A percentile compares a stretch with the other conserved stretches of the same genome.
These are phyloP conservation scores for Rynchops niger DNA, from an alignment of 2,113 vertebrate genomes.

Conservation along the genomic window DNA sequence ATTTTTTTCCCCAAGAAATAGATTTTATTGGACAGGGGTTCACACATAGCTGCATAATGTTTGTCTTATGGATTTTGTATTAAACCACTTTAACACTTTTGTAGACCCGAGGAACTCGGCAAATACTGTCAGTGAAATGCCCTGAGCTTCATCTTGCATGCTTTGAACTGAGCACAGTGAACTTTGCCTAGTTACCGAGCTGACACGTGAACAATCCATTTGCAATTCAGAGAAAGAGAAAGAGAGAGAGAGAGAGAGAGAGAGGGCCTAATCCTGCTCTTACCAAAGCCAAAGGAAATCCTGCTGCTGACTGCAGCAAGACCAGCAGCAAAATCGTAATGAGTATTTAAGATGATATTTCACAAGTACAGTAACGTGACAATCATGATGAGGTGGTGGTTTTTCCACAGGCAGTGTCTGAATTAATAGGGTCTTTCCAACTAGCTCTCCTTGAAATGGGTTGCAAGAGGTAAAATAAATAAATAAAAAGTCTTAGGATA, in stretches of 20 bases:
- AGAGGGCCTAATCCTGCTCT: not conserved
- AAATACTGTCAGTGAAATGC: constrained; percentile 31
- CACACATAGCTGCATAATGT: not conserved
- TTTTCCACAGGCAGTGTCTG: constrained; percentile 6
- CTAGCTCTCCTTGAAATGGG: not conserved
- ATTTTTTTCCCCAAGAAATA: not conserved
- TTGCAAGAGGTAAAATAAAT: not conserved
- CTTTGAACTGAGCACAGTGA: constrained; percentile 3
- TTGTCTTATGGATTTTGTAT: constrained; percentile 33
- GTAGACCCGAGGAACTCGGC: constrained; percentile 17
- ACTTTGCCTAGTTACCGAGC: constrained; percentile 19
- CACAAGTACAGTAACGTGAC: constrained; percentile 26
- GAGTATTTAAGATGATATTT: constrained; percentile 8
- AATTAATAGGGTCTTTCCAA: constrained; percentile 33
- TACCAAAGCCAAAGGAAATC: constrained; percentile 35
- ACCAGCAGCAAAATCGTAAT: constrained; percentile 29
- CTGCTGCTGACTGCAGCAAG: constrained; percentile 34
- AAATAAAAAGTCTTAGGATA: not conserved
- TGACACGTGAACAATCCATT: constrained; percentile 50
- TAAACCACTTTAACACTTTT: constrained; percentile 56
- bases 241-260: not conserved
- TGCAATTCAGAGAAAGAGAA: not conserved
- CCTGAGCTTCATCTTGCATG: constrained; percentile 1
- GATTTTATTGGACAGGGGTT: constrained; percentile 34
- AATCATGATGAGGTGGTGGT: constrained; percentile 18